These are phyloP conservation scores for Chloroceryle inda DNA, from an alignment of 2,797 vertebrate genomes.

Conservation along the genomic window DNA sequence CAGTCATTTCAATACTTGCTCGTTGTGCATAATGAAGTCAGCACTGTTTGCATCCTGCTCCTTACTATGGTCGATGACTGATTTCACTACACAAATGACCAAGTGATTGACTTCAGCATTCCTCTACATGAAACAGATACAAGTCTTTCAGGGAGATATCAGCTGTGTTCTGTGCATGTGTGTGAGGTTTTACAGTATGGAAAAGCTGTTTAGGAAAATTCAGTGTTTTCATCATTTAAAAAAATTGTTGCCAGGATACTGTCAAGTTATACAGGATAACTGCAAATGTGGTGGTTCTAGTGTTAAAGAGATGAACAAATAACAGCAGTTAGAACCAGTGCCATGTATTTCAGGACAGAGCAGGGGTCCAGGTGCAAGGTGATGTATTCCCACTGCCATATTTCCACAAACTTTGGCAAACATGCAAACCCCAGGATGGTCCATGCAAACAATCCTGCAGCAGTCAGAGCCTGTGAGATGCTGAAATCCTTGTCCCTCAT, in stretches of 20 bases:
- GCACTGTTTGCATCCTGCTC: slow-evolving; percentile 54
- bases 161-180: neutral
- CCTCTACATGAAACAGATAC: slow-evolving; percentile 14
- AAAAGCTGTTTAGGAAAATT: slow-evolving; percentile 13
- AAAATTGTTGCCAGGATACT: slow-evolving; percentile 58
- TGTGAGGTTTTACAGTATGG: neutral
- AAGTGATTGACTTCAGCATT: slow-evolving; percentile 15
- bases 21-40: slow-evolving; percentile 45
- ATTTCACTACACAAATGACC: slow-evolving; percentile 53
- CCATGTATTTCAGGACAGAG: neutral
- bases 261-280: neutral
- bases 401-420: neutral
- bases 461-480: neutral
- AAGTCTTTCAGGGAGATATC: neutral
- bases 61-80: neutral
- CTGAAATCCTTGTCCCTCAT: neutral
- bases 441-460: neutral
- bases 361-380: neutral
- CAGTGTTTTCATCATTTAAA: neutral
- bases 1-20: slow-evolving; percentile 57
- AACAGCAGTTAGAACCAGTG: neutral
- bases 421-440: neutral
- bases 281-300: neutral
- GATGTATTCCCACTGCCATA: neutral
- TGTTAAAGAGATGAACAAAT: neutral